phyloP scores from a whole-genome alignment of 2,113 vertebrate genomes.

The Silurus asotus region DNA sequence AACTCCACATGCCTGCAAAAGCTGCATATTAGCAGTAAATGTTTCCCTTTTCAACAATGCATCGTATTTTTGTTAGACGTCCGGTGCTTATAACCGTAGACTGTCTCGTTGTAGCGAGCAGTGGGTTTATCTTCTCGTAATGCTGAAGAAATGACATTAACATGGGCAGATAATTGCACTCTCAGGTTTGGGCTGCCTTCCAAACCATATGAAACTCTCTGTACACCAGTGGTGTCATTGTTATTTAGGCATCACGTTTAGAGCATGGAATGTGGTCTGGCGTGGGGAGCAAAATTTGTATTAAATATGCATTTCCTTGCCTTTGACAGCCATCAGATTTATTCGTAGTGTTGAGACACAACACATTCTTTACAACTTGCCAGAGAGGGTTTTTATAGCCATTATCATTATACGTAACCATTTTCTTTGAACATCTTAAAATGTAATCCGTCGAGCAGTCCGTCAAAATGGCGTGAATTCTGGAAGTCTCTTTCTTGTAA shows the following conservation, averaged over 20 bases:
- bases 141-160: background rate
- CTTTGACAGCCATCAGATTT: background rate
- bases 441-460: background rate
- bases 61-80: background rate
- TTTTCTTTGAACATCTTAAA: background rate
- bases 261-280: background rate
- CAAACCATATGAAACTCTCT: background rate
- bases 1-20: background rate
- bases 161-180: background rate
- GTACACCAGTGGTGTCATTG: background rate
- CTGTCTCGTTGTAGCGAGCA: too few species aligned
- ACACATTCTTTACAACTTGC: background rate
- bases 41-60: background rate
- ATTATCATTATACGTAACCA: background rate
- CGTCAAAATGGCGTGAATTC: background rate
- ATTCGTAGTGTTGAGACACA: background rate
- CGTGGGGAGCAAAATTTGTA: background rate
- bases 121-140: background rate
- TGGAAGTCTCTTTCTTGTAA: constrained; percentile 11
- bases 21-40: background rate
- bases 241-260: constrained; percentile 2
- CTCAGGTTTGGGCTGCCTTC: background rate
- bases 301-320: background rate
- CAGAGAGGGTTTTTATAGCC: too few species aligned
- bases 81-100: background rate